These are phyloP conservation scores for Acestrorhynchus altus DNA, from an alignment of 2,797 vertebrate species.

Conservation along the genomic window DNA sequence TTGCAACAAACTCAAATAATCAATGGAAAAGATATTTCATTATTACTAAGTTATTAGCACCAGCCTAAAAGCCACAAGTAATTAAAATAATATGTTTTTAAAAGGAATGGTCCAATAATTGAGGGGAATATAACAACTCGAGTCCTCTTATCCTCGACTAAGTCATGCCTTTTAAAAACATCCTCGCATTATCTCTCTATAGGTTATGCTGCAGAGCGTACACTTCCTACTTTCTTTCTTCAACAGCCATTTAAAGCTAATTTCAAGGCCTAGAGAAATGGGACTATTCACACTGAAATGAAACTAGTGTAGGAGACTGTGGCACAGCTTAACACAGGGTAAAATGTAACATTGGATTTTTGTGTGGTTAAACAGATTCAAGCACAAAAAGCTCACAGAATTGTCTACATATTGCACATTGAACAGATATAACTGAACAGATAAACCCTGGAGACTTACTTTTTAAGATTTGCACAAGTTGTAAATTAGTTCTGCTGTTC, in stretches of 20 bases:
- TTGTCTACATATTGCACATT: too few species aligned
- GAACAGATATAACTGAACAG: too few species aligned
- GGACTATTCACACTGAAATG: background rate
- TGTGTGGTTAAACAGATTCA: too few species aligned
- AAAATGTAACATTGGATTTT: too few species aligned
- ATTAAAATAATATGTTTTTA: conserved; percentile 65
- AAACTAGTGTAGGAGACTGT: background rate
- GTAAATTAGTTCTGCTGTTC: too few species aligned
- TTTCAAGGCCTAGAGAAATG: conserved; percentile 7
- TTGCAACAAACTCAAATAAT: conserved; percentile 87
- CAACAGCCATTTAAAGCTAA: background rate
- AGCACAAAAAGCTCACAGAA: too few species aligned
- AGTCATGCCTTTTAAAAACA: conserved; percentile 24
- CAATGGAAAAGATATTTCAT: conserved; percentile 84
- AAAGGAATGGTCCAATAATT: conserved; percentile 53
- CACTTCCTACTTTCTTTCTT: conserved; percentile 5
- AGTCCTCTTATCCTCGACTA: conserved; percentile 11
- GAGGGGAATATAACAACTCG: conserved; percentile 40
- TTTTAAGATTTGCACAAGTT: too few species aligned
- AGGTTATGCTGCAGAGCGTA: conserved; percentile 29
- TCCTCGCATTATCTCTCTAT: conserved; percentile 4
- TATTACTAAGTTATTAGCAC: conserved; percentile 66
- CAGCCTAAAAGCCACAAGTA: conserved; percentile 70
- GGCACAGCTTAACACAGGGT: too few species aligned
- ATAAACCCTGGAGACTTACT: too few species aligned